Evolutionary conservation across 2,888 invertebrate species (phyloP).

Genomic region (Tanypteryx hageni): DNA sequence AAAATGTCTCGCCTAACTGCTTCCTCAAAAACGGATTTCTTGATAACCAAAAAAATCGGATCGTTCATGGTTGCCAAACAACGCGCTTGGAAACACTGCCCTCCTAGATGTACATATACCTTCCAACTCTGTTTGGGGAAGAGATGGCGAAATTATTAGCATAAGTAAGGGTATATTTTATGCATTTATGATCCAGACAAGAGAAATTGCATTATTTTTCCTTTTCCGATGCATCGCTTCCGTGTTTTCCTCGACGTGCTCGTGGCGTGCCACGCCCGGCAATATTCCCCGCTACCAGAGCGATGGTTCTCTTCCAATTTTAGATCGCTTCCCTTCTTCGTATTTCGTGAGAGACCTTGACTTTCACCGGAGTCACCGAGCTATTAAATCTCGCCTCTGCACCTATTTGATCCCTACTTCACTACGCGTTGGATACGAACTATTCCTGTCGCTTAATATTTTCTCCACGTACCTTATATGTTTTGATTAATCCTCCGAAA

Average conservation of each 20-base stretch:
- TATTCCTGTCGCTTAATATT: not conserved
- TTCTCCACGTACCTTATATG: not conserved
- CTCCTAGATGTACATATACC: too few relatives aligned
- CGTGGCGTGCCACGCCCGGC: not conserved
- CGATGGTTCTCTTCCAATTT: not conserved
- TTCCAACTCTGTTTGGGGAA: too few relatives aligned
- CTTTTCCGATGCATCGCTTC: not conserved
- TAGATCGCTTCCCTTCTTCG: too few relatives aligned
- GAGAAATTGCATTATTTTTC: too few relatives aligned
- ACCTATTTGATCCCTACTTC: not conserved
- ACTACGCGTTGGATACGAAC: not conserved
- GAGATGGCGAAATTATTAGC: too few relatives aligned
- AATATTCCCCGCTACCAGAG: not conserved
- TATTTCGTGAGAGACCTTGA: conserved; percentile 2
- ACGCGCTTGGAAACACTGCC: too few relatives aligned
- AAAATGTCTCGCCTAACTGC: too few relatives aligned
- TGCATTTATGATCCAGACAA: too few relatives aligned
- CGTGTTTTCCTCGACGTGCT: not conserved
- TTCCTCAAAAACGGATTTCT: too few relatives aligned
- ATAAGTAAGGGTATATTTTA: too few relatives aligned
- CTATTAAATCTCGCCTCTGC: not conserved
- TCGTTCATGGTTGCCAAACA: too few relatives aligned
- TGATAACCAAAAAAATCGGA: too few relatives aligned
- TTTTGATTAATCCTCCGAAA: not conserved
- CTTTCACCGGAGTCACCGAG: not conserved